Conservation (phyloP, 2,888 invertebrate species). For the Hydrotaea diabolus region DNA sequence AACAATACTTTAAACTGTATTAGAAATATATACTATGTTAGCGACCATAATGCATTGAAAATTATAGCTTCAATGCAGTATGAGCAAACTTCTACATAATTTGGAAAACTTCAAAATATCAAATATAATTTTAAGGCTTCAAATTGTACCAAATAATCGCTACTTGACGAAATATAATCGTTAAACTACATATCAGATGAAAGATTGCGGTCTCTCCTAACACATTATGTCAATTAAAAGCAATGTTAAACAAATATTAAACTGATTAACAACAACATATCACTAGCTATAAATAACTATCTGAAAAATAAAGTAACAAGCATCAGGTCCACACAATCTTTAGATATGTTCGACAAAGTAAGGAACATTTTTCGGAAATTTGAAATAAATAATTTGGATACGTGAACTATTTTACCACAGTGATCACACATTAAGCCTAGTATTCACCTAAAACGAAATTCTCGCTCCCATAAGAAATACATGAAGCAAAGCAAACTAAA, state of each 20-base stretch:
- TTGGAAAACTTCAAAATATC: background rate
- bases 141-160: no score
- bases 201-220: no score
- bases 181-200: no score
- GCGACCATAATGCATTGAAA: background rate
- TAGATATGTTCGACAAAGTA: background rate
- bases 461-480: no score
- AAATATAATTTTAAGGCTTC: constrained; percentile 8
- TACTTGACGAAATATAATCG: background rate
- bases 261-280: background rate
- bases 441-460: no score
- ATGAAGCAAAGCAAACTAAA: no score
- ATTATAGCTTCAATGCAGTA: background rate
- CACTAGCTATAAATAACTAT: no score
- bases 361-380: no score
- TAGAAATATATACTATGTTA: background rate
- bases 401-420: background rate
- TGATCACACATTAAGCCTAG: background rate
- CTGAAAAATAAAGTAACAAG: background rate
- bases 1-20: background rate
- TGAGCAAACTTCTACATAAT: background rate
- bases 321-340: background rate
- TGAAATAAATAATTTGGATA: background rate
- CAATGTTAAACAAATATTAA: background rate
- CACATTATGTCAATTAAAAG: background rate